These are phyloP conservation scores for Neostethus bicornis DNA, from an alignment of 2,797 vertebrate genomes.

Conservation along the genomic window DNA sequence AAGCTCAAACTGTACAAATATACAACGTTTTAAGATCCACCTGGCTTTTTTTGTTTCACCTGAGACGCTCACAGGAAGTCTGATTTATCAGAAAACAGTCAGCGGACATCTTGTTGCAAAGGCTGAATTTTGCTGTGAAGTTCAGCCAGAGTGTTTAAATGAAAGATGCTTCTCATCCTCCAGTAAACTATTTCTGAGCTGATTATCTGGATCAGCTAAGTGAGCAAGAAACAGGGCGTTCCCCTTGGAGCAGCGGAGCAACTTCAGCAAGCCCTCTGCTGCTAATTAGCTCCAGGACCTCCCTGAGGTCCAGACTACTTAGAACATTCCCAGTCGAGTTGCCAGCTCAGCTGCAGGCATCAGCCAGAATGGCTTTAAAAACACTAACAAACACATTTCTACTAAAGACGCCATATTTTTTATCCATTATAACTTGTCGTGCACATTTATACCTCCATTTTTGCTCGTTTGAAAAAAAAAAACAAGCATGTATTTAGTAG, in stretches of 20 bases:
- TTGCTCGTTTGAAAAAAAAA: not conserved
- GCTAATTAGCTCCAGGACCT: conserved; percentile 24
- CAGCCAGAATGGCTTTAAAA: conserved; percentile 3
- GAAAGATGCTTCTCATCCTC: not conserved
- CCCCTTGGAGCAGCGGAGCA: conserved; percentile 5
- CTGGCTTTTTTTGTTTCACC: not conserved
- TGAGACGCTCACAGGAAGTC: not conserved
- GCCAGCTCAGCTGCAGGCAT: not conserved
- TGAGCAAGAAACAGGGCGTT: not conserved
- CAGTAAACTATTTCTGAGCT: conserved; percentile 9
- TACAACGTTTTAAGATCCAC: not conserved
- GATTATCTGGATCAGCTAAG: conserved; percentile 14
- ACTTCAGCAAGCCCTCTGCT: not conserved
- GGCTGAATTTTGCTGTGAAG: conserved; percentile 5
- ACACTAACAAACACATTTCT: not conserved
- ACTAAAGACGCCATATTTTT: not conserved
- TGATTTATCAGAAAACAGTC: not conserved
- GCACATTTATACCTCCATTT: not conserved
- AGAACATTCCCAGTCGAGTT: conserved; percentile 13
- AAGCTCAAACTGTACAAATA: conserved; percentile 1
- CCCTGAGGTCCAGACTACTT: conserved; percentile 9
- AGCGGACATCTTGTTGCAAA: not conserved
- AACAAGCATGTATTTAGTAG: too few species aligned
- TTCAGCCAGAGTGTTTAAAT: not conserved
- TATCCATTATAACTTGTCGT: not conserved